Base-by-base conservation (phyloP, 2,797 vertebrate genomes). In the Onychomys torridus region DNA sequence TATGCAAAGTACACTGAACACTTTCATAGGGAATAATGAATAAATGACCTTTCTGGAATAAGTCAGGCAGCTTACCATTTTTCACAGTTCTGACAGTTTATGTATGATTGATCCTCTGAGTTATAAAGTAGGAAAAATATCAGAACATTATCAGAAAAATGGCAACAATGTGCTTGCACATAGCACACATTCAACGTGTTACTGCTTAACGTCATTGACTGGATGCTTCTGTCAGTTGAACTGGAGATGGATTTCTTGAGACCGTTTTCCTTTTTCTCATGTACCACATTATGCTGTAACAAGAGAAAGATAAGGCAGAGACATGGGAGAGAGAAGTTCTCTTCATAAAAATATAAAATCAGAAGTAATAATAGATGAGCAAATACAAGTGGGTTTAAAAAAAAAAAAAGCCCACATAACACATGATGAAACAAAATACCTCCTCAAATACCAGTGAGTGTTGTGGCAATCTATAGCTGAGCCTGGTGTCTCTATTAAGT, bases 1-100 rank as follows among this genome's bases (percentile, higher is more conserved):
- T 97, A 93, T 93, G 91, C 96, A 96, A 96, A 97, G 67, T 91
- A 96, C 43, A 17, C 52, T 88, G 81, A 89, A 87, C 8, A 83
- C 93, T 96, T 95, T 93, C 49, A 94, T 23, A 88, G n/a, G 59
- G 32, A 84, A 57, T 94, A 96, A 77, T 3, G 95, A 96, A 95
- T 82, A 93, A 78, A 88, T 95, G 88, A 93, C 90, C 90, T 94
- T 96, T 94, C 37, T 93, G 29, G 82, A 94, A 92, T 85, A 94
- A 96, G 88, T 90, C 65, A 94, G 90, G 14, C 61, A 93, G 40
- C 13, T 40, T 88, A 76, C 46, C 84, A 71, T 93, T 96, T 95
- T 91, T 91, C 57, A 81, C 3, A 67, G 49, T 71, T 97, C 25
- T 29, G 65, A 67, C 7, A 90, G 27, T 75, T 85, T 94, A 67